Base-by-base conservation (phyloP, 1,140 invertebrate genomes). In the Magallana angulata region DNA sequence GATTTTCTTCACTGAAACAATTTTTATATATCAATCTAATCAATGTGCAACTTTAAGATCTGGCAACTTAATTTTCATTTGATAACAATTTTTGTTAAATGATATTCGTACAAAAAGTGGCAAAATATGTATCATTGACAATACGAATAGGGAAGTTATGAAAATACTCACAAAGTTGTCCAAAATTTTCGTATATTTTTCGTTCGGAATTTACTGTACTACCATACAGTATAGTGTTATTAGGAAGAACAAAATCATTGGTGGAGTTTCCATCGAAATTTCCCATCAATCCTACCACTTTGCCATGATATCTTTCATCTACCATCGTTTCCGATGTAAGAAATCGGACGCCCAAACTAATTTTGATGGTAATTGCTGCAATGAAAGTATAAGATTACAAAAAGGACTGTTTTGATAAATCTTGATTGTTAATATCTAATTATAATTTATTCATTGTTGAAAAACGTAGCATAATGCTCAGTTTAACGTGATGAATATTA, bases 171-270 rank as follows among this genome's bases (percentile, higher is more conserved):
- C 87, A 88, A 9, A 85, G 57, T 60, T 85, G 87, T 18, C 87
- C 87, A 64, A 88, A 88, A 16, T 88, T 85, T 18, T 88, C 11
- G 64, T 82, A 88, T 30, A 88, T 88, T 48, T 85, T 62, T 12
- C 68, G n/a, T 56, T 88, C 83, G 4, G 71, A 81, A 64, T 71
- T 24, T 58, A 64, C 76, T n/a, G 18, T 30, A 85, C 57, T 85
- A 11, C 68, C 58, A 24, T 48, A n/a, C 18, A 88, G 24, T 24
- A 59, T 30, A 7, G 57, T 76, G 8, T 84, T 71, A 57, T 62
- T 82, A n/a, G 87, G 87, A 24, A 84, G 71, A 18, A 60, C 18
- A 24, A 88, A 76, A 30, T 88, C 87, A 48, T 88, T 82, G 7
- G 56, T 62, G 5, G 14, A 62, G 18, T 85, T 48, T 6, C 68